These are phyloP conservation scores for Kradibia gibbosae DNA, from an alignment of 1,140 invertebrate genomes.

Conservation along the genomic window DNA sequence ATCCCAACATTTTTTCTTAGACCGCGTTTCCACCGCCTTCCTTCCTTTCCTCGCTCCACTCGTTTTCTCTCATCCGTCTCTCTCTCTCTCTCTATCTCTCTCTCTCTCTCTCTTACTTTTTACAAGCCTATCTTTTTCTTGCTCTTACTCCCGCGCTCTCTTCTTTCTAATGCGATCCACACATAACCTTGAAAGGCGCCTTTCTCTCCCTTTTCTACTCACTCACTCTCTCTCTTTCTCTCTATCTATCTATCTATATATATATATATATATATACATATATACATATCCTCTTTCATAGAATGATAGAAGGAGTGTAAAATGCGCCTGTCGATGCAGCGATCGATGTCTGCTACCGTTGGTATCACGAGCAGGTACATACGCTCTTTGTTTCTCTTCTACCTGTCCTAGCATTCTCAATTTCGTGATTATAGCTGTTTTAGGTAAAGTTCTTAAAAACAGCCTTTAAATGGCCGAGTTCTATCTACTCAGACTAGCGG, in stretches of 20 bases:
- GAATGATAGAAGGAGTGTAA: background rate
- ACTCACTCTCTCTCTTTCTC: too few relatives aligned
- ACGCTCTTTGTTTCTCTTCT: constrained; percentile 6
- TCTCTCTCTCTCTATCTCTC: background rate
- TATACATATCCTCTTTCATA: too few relatives aligned
- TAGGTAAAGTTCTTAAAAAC: too few relatives aligned
- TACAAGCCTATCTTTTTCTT: background rate
- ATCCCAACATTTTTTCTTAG: constrained; percentile 27
- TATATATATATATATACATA: too few relatives aligned
- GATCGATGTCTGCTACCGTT: background rate
- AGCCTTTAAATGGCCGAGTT: too few relatives aligned
- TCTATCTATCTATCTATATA: too few relatives aligned
- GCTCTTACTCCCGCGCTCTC: background rate
- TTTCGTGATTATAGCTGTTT: too few relatives aligned
- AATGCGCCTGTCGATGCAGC: background rate
- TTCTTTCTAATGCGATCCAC: constrained; percentile 31
- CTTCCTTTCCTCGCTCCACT: background rate
- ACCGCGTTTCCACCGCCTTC: background rate
- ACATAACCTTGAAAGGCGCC: constrained; percentile 47
- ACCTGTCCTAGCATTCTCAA: background rate
- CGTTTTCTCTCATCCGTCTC: background rate
- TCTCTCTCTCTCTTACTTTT: background rate
- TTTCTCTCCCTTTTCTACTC: too few relatives aligned
- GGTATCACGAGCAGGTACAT: background rate
- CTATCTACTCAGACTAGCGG: too few relatives aligned